These are phyloP conservation scores for Brachionus paranguensis DNA, from an alignment of 1,140 invertebrate genomes.

Conservation along the genomic window DNA sequence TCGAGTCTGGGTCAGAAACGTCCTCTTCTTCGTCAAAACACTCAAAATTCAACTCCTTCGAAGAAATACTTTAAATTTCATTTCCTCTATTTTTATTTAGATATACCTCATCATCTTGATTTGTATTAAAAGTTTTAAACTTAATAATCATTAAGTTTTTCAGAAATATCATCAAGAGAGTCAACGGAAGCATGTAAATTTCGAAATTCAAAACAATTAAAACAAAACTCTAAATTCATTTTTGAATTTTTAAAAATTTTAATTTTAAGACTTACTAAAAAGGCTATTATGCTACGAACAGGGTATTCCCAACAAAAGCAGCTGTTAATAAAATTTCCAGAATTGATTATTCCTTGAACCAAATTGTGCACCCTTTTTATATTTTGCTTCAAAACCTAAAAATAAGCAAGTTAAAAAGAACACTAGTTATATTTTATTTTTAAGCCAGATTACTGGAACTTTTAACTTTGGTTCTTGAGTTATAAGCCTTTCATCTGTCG, in stretches of 20 bases:
- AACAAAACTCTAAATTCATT: constrained; percentile 46
- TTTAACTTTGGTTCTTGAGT: constrained; percentile 90
- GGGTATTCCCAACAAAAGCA: constrained; percentile 95
- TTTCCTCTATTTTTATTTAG: background rate
- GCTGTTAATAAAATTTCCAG: constrained; percentile 83
- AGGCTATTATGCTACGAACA: constrained; percentile 74
- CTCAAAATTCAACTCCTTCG: constrained; percentile 47
- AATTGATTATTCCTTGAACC: constrained; percentile 77
- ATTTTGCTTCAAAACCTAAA: constrained; percentile 75
- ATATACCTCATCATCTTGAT: constrained; percentile 1
- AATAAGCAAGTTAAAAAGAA: too few species aligned
- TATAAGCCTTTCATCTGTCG: constrained; percentile 90
- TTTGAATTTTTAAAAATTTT: background rate
- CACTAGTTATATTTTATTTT: background rate
- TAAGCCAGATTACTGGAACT: constrained; percentile 62
- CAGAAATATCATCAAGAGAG: constrained; percentile 48
- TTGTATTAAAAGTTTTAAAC: background rate
- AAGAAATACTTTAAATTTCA: constrained; percentile 32
- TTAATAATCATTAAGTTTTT: constrained; percentile 22
- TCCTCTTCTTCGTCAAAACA: constrained; percentile 51
- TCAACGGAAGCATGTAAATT: constrained; percentile 53
- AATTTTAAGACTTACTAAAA: constrained; percentile 61
- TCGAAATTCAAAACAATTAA: constrained; percentile 53
- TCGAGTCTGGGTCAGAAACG: constrained; percentile 46
- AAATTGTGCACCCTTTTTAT: constrained; percentile 85